phyloP scores from a whole-genome alignment of 2,888 invertebrate genomes.

The Girardia tigrina region DNA sequence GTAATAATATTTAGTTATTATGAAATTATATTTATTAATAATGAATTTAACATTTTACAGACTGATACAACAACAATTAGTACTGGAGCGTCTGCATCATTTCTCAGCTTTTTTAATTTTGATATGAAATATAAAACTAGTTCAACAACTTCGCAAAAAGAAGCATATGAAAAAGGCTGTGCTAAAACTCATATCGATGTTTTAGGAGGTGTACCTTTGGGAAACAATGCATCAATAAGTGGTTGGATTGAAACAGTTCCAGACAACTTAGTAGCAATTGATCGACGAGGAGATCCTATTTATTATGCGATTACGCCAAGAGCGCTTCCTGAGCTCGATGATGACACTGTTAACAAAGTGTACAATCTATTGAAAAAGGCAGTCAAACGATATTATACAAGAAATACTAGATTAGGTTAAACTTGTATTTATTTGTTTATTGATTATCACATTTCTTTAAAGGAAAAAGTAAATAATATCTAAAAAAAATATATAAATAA shows the following conservation, averaged over 20 bases:
- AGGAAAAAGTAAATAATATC: no score
- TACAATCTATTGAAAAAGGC: slow-evolving; percentile 39
- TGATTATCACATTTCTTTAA: no score
- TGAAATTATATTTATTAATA: no score
- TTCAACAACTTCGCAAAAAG: background rate
- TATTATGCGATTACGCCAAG: slow-evolving; percentile 40
- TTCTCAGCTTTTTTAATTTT: background rate
- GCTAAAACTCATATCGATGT: background rate
- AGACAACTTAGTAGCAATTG: slow-evolving; percentile 41
- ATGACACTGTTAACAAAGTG: slow-evolving; percentile 38
- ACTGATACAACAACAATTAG: background rate
- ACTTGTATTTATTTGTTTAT: background rate
- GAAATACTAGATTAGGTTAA: background rate
- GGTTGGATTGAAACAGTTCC: slow-evolving; percentile 39
- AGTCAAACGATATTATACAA: slow-evolving; percentile 40
- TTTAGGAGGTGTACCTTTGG: slow-evolving; percentile 40
- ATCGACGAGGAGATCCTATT: slow-evolving; percentile 42
- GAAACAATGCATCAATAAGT: slow-evolving; percentile 39
- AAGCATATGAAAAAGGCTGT: background rate
- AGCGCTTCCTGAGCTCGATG: slow-evolving; percentile 40
- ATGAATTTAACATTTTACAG: background rate
- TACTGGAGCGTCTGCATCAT: background rate
- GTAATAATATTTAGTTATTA: no score
- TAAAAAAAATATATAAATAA: no score
- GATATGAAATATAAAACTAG: background rate